Conservation (phyloP, 2,113 vertebrate genomes). For the Camelus bactrianus region DNA sequence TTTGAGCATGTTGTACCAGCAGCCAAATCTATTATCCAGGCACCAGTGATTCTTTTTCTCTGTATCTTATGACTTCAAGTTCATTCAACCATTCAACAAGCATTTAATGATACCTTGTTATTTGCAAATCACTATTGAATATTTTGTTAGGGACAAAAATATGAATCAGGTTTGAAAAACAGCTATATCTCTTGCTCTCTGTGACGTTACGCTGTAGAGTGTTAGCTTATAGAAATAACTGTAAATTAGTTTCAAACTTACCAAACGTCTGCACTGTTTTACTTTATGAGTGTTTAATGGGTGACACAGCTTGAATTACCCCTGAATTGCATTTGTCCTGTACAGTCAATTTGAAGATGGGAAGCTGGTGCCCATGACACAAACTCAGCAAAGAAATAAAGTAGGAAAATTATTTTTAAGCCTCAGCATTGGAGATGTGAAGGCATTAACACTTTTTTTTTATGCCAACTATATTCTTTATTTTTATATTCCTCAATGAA, state of each 20-base stretch:
- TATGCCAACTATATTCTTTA: constrained; percentile 55
- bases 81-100: background rate
- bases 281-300: background rate
- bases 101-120: background rate
- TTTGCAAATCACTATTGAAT: background rate
- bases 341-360: background rate
- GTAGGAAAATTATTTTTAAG: constrained; percentile 61
- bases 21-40: background rate
- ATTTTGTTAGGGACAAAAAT: background rate
- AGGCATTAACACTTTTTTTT: constrained; percentile 63
- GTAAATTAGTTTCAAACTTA: background rate
- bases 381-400: constrained; percentile 55
- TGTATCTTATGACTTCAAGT: background rate
- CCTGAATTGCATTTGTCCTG: background rate
- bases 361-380: background rate
- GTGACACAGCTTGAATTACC: background rate
- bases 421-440: constrained; percentile 41
- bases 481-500: constrained; percentile 49
- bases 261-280: background rate
- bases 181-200: background rate
- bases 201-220: background rate
- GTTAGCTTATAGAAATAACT: background rate
- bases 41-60: background rate
- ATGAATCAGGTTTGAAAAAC: background rate
- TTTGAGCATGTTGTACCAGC: background rate